These are phyloP conservation scores for Chaetodon auriga DNA, from an alignment of 2,113 vertebrate species.

Conservation along the genomic window DNA sequence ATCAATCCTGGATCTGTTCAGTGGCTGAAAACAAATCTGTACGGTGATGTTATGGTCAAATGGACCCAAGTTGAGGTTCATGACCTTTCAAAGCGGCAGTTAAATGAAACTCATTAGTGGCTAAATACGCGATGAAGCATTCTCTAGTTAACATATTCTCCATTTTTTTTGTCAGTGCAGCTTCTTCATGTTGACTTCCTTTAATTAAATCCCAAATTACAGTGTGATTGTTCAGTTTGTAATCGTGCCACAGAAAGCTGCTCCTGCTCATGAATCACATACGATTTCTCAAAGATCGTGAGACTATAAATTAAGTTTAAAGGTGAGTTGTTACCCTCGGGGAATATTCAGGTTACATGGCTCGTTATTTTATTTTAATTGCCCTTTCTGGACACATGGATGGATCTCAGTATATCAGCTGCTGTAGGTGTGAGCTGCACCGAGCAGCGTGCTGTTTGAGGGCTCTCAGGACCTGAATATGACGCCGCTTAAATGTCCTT, in stretches of 20 bases:
- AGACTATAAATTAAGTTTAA: slow-evolving; percentile 43
- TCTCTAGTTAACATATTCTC: slow-evolving; percentile 58
- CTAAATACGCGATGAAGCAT: slow-evolving; percentile 58
- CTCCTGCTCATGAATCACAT: slow-evolving; percentile 36
- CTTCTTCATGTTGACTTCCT: slow-evolving; percentile 61
- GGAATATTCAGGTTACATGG: slow-evolving; percentile 15
- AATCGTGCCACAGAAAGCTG: slow-evolving; percentile 37
- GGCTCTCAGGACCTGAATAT: slow-evolving; percentile 27
- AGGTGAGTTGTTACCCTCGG: slow-evolving; percentile 28
- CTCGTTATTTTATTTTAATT: slow-evolving; percentile 21
- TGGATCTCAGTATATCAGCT: background rate
- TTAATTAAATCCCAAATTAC: slow-evolving; percentile 71
- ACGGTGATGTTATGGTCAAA: slow-evolving; percentile 52
- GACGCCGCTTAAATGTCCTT: slow-evolving; percentile 30
- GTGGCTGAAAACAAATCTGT: slow-evolving; percentile 37
- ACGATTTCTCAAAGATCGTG: slow-evolving; percentile 34
- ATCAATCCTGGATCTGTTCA: slow-evolving; percentile 22
- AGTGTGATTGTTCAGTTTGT: slow-evolving; percentile 65
- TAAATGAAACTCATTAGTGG: slow-evolving; percentile 72
- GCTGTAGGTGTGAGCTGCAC: slow-evolving; percentile 3
- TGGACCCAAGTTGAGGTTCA: slow-evolving; percentile 49
- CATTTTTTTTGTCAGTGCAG: slow-evolving; percentile 54
- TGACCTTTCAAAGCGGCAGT: slow-evolving; percentile 68
- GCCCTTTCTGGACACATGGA: background rate
- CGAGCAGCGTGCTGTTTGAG: background rate